Percentiles rank a stretch among this genome's conserved stretches.
Conservation (phyloP, 1,140 invertebrate species). For the Lysiphlebus fabarum region DNA sequence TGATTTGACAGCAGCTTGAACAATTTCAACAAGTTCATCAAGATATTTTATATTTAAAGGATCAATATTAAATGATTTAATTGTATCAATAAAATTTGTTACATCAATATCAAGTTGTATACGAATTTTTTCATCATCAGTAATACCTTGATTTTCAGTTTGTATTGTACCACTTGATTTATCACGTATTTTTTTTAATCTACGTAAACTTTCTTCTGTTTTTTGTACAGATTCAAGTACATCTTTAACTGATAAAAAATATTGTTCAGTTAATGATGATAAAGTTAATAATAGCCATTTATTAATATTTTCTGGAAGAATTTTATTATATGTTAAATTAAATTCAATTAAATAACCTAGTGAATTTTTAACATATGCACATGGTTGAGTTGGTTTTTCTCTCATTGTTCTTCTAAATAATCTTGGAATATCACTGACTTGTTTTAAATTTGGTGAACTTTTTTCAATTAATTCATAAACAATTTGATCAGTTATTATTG, state of each 20-base stretch:
- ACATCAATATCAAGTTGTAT: slow-evolving; percentile 87
- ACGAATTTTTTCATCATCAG: slow-evolving; percentile 92
- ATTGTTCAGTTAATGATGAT: slow-evolving; percentile 68
- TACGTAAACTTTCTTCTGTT: slow-evolving; percentile 87
- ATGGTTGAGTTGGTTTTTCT: slow-evolving; percentile 75
- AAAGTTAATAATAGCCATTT: slow-evolving; percentile 60
- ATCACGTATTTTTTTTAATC: slow-evolving; percentile 82
- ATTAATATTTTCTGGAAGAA: slow-evolving; percentile 57
- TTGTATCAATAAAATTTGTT: slow-evolving; percentile 55
- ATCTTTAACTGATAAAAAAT: slow-evolving; percentile 75
- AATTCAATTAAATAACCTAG: slow-evolving; percentile 65
- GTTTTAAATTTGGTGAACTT: slow-evolving; percentile 62
- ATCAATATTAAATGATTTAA: slow-evolving; percentile 32
- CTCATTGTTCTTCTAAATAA: slow-evolving; percentile 90
- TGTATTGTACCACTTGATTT: slow-evolving; percentile 56
- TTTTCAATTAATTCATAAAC: slow-evolving; percentile 59
- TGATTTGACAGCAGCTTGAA: slow-evolving; percentile 44
- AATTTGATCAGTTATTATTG: slow-evolving; percentile 58
- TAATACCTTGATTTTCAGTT: slow-evolving; percentile 57
- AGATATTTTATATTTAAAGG: slow-evolving; percentile 27
- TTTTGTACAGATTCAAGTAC: slow-evolving; percentile 89
- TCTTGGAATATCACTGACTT: slow-evolving; percentile 87
- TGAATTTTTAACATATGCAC: slow-evolving; percentile 72
- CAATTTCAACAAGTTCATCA: slow-evolving; percentile 42
- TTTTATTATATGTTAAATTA: slow-evolving; percentile 55